Base-by-base conservation (phyloP, 2,888 invertebrate genomes). In the Eretmocerus hayati region DNA sequence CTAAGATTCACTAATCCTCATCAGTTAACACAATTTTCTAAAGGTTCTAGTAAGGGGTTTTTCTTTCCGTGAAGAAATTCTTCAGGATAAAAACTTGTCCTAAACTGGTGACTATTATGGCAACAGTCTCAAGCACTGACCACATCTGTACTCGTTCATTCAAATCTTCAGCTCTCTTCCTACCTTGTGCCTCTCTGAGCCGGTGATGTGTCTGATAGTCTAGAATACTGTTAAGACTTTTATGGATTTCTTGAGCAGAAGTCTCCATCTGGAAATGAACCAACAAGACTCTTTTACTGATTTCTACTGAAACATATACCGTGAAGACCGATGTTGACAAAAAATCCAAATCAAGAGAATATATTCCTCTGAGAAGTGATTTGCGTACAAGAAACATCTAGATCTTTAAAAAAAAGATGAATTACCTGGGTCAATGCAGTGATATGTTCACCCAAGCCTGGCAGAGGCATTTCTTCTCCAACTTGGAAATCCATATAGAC, bases 401-500 rank as follows among this genome's bases (percentile, higher is more conserved):
- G n/a, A n/a, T n/a, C n/a, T n/a, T n/a, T n/a, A n/a, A n/a, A 6
- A n/a, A 19, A 8, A 30, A n/a, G n/a, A n/a, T n/a, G n/a, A 9
- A 42, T 40, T 49, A 87, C 88, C 82, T 90, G 90, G 52, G 96
- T 96, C 74, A 96, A 82, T 15, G 91, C 95, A 42, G 94, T 93
- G 8, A 85, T 84, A 71, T 92, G 92, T 60, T 90, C 90, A 30
- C 87, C 88, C 46, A 90, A 74, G 15, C 91, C 91, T 13, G 90
- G 90, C 20, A 91, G 72, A 1, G 89, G 82, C 39, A 81, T 79
- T 71, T 94, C 93, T 16, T 94, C 92, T 3, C 95, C 95, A 22
- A 93, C 90, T 81, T 93, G 90, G 64, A 97, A 87, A 72, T 96
- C 96, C 85, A 99, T 91, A 73, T 97, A 99, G 20, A 99, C 92